A percentile compares a stretch with the other conserved stretches of the same genome.
Conservation (phyloP, 2,888 invertebrate genomes). For the Pardosa pseudoannulata region DNA sequence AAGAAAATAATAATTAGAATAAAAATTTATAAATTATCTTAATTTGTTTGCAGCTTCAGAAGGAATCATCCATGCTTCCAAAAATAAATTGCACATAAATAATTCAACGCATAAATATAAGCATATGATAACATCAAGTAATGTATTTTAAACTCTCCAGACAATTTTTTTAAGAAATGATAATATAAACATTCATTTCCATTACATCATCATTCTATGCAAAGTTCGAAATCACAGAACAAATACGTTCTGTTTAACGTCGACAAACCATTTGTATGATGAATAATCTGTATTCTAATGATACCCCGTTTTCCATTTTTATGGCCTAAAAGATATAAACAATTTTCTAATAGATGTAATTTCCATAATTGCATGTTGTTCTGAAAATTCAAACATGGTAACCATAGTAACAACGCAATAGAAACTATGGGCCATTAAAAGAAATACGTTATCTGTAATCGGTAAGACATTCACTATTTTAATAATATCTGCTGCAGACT, state of each 20-base stretch:
- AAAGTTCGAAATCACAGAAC: background rate
- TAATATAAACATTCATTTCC: no score
- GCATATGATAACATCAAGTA: no score
- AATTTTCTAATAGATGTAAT: conserved; percentile 19
- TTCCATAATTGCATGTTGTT: conserved; percentile 15
- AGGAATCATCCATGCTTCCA: no score
- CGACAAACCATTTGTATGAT: background rate
- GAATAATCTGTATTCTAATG: background rate
- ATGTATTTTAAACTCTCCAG: no score
- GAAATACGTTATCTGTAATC: background rate
- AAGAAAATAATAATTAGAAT: no score
- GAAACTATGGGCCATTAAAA: background rate
- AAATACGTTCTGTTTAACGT: background rate
- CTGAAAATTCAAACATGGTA: conserved; percentile 13
- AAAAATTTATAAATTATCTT: no score
- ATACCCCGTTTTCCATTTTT: background rate
- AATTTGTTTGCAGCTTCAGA: no score
- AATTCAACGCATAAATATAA: no score
- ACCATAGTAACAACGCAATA: background rate
- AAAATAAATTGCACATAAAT: no score
- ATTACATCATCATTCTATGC: background rate
- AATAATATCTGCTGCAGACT: background rate
- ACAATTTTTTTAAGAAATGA: no score
- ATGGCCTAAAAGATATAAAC: background rate
- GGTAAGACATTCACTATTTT: background rate